Conservation (phyloP, 2,888 invertebrate species). For the Ferdinandea cuprea region DNA sequence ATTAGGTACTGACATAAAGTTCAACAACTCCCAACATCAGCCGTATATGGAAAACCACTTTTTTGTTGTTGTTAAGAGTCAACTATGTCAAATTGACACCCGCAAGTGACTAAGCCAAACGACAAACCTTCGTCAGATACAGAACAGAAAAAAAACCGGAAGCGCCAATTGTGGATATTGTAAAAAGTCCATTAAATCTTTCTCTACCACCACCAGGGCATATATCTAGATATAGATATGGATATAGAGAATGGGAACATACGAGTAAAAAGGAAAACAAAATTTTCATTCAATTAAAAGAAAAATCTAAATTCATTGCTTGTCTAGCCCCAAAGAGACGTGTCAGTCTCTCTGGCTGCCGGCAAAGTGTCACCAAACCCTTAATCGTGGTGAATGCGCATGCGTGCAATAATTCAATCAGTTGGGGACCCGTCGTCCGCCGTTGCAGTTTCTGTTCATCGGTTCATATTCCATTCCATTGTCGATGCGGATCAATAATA, state of each 20-base stretch:
- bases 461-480: conserved; percentile 14
- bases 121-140: conserved; percentile 31
- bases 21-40: conserved; percentile 58
- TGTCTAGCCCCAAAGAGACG: conserved; percentile 55
- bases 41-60: conserved; percentile 58
- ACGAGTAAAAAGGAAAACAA: conserved; percentile 41
- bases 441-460: no score
- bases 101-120: conserved; percentile 68
- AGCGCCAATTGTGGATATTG: conserved; percentile 73
- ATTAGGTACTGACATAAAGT: conserved; percentile 52
- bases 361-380: conserved; percentile 73
- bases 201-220: conserved; percentile 11
- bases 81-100: conserved; percentile 72
- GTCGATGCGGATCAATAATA: conserved; percentile 58
- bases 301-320: conserved; percentile 69
- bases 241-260: conserved; percentile 24
- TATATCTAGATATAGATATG: no score
- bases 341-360: conserved; percentile 52
- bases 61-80: conserved; percentile 26
- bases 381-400: conserved; percentile 70
- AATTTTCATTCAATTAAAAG: conserved; percentile 60
- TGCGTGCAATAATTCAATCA: conserved; percentile 74
- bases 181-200: conserved; percentile 68
- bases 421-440: conserved; percentile 9
- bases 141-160: conserved; percentile 56